Evolutionary conservation across 2,797 vertebrate genomes (phyloP).

Genomic region (Vespertilio murinus): DNA sequence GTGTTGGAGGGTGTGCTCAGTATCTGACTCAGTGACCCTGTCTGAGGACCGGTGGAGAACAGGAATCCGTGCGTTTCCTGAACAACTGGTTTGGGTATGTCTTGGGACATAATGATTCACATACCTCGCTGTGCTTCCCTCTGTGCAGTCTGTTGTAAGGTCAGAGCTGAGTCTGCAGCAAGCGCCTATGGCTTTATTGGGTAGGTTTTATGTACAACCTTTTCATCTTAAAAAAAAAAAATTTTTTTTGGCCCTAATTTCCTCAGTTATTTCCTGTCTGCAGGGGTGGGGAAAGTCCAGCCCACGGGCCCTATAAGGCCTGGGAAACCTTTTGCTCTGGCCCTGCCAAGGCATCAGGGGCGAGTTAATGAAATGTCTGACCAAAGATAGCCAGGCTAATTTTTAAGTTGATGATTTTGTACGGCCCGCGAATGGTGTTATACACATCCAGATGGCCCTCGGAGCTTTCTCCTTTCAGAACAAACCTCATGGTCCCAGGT

Average conservation of each 20-base stretch:
- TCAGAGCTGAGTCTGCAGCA: not conserved
- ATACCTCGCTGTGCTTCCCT: not conserved
- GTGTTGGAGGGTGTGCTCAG: not conserved
- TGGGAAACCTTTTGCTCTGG: too few relatives aligned
- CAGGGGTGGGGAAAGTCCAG: too few relatives aligned
- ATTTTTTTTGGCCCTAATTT: not conserved
- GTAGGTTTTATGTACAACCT: not conserved
- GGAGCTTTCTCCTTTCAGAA: not conserved
- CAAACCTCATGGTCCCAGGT: not conserved
- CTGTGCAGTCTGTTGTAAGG: not conserved
- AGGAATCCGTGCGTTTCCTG: not conserved
- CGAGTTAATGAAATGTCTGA: too few relatives aligned
- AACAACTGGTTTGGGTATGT: not conserved
- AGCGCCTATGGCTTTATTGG: not conserved
- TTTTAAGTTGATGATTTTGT: too few relatives aligned
- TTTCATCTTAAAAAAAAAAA: not conserved
- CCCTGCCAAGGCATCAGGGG: too few relatives aligned
- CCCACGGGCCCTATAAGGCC: too few relatives aligned
- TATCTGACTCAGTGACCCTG: not conserved
- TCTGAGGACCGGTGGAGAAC: not conserved
- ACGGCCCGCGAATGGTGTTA: too few relatives aligned
- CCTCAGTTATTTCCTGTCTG: not conserved
- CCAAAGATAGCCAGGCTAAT: too few relatives aligned
- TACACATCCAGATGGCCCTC: too few relatives aligned
- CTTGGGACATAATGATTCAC: not conserved